Percentiles rank a stretch among this genome's conserved stretches.
Evolutionary conservation across 2,797 vertebrate species (phyloP).

Genomic region (Cyprinodon diabolis): DNA sequence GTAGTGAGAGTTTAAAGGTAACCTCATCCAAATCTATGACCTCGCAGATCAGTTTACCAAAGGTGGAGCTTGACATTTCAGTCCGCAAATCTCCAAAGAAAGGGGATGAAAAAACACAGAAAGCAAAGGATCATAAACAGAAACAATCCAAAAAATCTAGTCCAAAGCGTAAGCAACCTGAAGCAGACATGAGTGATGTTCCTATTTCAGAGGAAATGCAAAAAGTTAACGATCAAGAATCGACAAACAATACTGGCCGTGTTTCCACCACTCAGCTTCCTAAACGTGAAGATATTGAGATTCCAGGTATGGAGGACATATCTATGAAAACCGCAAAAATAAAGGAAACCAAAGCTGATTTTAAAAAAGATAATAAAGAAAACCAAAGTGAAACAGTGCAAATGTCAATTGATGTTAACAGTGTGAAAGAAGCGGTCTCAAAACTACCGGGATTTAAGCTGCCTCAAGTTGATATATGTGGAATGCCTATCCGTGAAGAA

Average conservation of each 20-base stretch:
- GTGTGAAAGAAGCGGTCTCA: conserved; percentile 81
- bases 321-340: conserved; percentile 16
- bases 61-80: conserved; percentile 63
- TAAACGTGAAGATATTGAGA: conserved; percentile 76
- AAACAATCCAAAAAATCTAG: conserved; percentile 50
- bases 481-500: conserved; percentile 77
- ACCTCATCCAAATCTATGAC: conserved; percentile 32
- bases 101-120: conserved; percentile 65
- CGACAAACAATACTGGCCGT: conserved; percentile 13
- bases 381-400: conserved; percentile 57
- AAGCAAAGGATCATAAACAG: conserved; percentile 56
- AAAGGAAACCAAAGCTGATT: conserved; percentile 57
- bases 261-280: conserved; percentile 50
- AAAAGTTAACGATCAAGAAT: conserved; percentile 44
- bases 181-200: conserved; percentile 55
- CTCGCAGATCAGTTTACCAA: conserved; percentile 51
- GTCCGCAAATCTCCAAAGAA: conserved; percentile 60
- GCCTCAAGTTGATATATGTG: conserved; percentile 76
- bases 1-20: conserved; percentile 31
- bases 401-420: conserved; percentile 77
- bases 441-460: conserved; percentile 82
- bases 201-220: conserved; percentile 49
- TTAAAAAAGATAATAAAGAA: conserved; percentile 43
- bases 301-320: conserved; percentile 64
- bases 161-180: conserved; percentile 71